Percentiles rank a stretch among this genome's conserved stretches.
These are phyloP conservation scores for Dendronephthya gigantea DNA, from an alignment of 64 coral and sea anemone species.

Conservation along the genomic window DNA sequence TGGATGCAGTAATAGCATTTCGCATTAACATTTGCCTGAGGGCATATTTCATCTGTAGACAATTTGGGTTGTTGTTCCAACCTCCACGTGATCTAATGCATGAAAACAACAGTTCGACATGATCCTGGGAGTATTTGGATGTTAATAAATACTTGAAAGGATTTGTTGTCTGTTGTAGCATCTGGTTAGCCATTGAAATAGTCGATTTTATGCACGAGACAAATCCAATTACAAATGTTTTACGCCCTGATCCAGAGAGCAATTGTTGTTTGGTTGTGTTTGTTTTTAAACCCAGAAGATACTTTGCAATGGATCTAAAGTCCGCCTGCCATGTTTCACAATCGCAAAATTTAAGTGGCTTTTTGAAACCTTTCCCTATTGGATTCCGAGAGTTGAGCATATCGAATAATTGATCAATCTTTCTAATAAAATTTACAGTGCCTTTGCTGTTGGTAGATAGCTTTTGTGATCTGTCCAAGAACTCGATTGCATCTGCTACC, in stretches of 20 bases:
- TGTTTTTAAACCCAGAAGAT: background rate
- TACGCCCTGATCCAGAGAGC: background rate
- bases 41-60: background rate
- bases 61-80: conserved; percentile 1
- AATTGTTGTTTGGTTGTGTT: background rate
- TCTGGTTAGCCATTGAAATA: background rate
- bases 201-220: background rate
- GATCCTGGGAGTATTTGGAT: background rate
- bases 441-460: background rate
- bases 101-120: background rate
- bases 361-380: background rate
- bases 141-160: conserved; percentile 3
- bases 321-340: background rate
- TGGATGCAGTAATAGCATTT: background rate
- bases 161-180: background rate
- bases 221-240: background rate
- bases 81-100: background rate
- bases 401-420: background rate
- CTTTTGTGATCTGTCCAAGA: background rate
- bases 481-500: background rate
- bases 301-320: background rate
- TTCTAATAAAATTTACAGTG: background rate
- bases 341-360: background rate
- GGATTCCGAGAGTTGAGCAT: background rate
- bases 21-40: background rate